Percentiles rank a stretch among this genome's conserved stretches.
Conservation (phyloP, 1,140 invertebrate species). For the Delia radicum region DNA sequence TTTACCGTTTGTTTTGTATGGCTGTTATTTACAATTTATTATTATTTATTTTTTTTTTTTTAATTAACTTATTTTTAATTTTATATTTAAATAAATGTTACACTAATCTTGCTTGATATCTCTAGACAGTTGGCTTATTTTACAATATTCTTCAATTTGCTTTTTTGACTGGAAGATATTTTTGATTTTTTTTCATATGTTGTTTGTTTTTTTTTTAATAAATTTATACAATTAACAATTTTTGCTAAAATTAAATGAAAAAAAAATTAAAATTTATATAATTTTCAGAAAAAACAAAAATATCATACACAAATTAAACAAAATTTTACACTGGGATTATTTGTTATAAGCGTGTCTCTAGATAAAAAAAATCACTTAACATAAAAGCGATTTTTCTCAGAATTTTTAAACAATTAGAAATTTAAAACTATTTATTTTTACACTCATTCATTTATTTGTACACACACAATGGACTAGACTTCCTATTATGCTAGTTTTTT, state of each 20-base stretch:
- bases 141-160: neutral
- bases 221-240: neutral
- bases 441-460: neutral
- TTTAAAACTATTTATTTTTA: neutral
- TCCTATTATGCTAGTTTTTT: neutral
- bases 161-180: slow-evolving; percentile 29
- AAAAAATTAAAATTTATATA: neutral
- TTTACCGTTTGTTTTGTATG: neutral
- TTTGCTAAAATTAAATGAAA: neutral
- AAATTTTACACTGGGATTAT: neutral
- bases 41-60: slow-evolving; percentile 5
- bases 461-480: neutral
- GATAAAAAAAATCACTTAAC: no score
- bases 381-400: neutral
- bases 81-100: slow-evolving; percentile 6
- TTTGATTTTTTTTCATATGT: slow-evolving; percentile 26
- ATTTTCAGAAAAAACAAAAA: neutral
- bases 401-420: no score
- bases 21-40: slow-evolving; percentile 22
- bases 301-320: neutral
- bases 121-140: slow-evolving; percentile 16
- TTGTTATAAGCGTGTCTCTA: neutral
- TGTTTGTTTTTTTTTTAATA: neutral
- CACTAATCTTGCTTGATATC: neutral
- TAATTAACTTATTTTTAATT: neutral